A percentile compares a stretch with the other conserved stretches of the same genome.
phyloP scores from a whole-genome alignment of 2,888 invertebrate genomes.

The Thelaira solivaga region DNA sequence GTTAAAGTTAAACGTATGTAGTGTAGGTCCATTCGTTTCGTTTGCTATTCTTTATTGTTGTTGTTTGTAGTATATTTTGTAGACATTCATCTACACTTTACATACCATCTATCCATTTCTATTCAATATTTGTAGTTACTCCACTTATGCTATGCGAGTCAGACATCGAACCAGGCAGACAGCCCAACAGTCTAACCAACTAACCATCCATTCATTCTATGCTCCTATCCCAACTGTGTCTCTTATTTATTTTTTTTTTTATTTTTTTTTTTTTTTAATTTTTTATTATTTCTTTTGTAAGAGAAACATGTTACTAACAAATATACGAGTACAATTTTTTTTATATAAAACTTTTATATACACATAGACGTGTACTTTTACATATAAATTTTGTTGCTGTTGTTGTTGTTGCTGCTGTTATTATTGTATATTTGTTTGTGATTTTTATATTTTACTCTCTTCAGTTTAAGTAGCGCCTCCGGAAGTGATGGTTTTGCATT shows the following conservation, averaged over 20 bases:
- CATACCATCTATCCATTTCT: slow-evolving; percentile 44
- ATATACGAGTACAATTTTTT: not conserved
- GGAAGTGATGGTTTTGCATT: slow-evolving; percentile 76
- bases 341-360: not conserved
- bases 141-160: slow-evolving; percentile 25
- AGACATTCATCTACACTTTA: slow-evolving; percentile 54
- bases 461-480: slow-evolving; percentile 77
- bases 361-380: not conserved
- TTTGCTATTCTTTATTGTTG: slow-evolving; percentile 26
- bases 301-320: slow-evolving; percentile 45
- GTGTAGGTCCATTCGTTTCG: slow-evolving; percentile 27
- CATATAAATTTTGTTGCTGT: slow-evolving; percentile 28
- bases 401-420: slow-evolving; percentile 22
- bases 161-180: slow-evolving; percentile 20
- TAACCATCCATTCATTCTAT: slow-evolving; percentile 37
- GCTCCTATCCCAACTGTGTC: slow-evolving; percentile 41
- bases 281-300: slow-evolving; percentile 14
- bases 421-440: slow-evolving; percentile 37
- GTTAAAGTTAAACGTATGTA: slow-evolving; percentile 26
- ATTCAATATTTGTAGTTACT: slow-evolving; percentile 44
- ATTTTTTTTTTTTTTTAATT: slow-evolving; percentile 17
- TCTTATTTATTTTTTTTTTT: slow-evolving; percentile 24
- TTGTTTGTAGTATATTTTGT: slow-evolving; percentile 32
- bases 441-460: slow-evolving; percentile 63
- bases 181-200: slow-evolving; percentile 12